Evolutionary conservation across 2,113 vertebrate species (phyloP), one percentile per base, ranked within the genome.

Genomic region (Orcinus orca): DNA sequence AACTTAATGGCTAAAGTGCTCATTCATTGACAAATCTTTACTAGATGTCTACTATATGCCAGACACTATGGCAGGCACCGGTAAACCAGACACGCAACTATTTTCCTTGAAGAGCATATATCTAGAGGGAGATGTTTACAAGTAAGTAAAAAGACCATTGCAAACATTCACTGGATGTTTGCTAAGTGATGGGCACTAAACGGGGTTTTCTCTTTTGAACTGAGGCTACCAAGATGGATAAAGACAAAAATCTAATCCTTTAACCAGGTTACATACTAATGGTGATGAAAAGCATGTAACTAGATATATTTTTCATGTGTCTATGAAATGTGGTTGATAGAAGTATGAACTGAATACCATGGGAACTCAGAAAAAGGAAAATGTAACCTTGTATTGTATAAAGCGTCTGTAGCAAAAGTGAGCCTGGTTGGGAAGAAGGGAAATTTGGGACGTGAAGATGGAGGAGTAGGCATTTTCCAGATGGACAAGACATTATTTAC

Each of bases 131-230:
- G 21, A 88, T 84, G 15, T 77, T 76, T 93, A 53, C 21, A 87
- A 96, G 68, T 23, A 76, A 81, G 36, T 87, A 33, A 84, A 87
- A 95, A 90, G 47, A 1, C 11, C 21, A 55, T 14, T 50, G 33
- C 3, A 79, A 71, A 84, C 29, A 73, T 90, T 94, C 90, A 44
- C 33, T 38, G 23, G 26, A n/a, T 80, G 23, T 94, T 96, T 94
- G 38, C 15, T 63, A 76, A 83, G 6, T 74, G 41, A 44, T 63
- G 26, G 25, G 18, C 36, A 68, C 29, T 76, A 11, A 58, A 13
- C 1, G 36, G 73, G 26, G 21, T 25, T 96, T 94, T 94, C 33
- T 86, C 60, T 87, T 96, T 85, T 95, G 82, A 94, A 73, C 33
- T 77, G 36, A 93, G 68, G 53, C 7, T 90, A 55, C n/a, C 79